Evolutionary conservation across 2,888 invertebrate genomes (phyloP), one percentile per base, ranked within the genome.

Genomic region (Acleris cristana): DNA sequence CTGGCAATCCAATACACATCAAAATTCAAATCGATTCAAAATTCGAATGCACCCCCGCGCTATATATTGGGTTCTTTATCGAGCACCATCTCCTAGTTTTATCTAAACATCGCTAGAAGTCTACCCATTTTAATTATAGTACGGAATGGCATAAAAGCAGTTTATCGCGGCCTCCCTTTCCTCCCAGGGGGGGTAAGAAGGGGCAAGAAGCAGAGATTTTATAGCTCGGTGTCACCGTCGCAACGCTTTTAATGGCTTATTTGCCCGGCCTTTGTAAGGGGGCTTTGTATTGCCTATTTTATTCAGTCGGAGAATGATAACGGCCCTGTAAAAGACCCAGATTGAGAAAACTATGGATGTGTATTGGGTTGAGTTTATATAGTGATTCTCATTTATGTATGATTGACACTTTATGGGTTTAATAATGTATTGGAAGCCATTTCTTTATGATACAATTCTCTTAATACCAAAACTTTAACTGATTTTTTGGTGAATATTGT

Each of bases 221-320:
- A 92, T 91, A 91, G 92, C 88, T 19, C 49, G 56, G 61, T 52
- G 61, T 83, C 82, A 85, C 85, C 88, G 87, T 88, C 86, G 87
- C 88, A 84, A 86, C 86, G 90, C 88, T 90, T 90, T 90, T 92
- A 91, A 92, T 92, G 89, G 92, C 91, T 92, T 92, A 92, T 91
- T 92, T 92, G 87, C 88, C 85, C 83, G 84, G 89, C 90, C 88
- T 87, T 87, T 87, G 86, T 82, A 71, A 71, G 81, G 87, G 85
- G 82, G 80, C 79, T 85, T 86, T 87, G 86, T 87, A 86, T 89
- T 81, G 86, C 82, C 85, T 81, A 89, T 90, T 91, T 91, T 88
- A 88, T 90, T 89, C 81, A 73, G 73, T 72, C 76, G 73, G 82
- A 82, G 81, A 83, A 85, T 87, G 84, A 87, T 86, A 88, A 83